Evolutionary conservation across 2,888 invertebrate genomes (phyloP).

Genomic region (Caenorhabditis zanzibari): DNA sequence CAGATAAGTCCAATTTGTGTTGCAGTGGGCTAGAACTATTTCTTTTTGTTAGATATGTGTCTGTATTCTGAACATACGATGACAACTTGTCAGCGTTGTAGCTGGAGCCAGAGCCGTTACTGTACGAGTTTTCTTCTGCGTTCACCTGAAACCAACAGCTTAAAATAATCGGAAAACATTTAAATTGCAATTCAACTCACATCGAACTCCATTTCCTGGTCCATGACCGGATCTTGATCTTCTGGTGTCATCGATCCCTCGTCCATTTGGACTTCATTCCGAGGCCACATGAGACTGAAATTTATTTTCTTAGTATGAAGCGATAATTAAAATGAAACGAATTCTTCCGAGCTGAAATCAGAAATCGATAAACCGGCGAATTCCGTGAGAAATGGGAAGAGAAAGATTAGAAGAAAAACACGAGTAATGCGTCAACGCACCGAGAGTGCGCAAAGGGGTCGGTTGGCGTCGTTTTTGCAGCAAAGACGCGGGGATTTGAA

Average conservation of each 20-base stretch:
- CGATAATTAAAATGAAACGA: not conserved
- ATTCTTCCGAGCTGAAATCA: not conserved
- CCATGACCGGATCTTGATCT: slow-evolving; percentile 44
- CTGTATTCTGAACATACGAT: slow-evolving; percentile 25
- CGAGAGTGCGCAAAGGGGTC: slow-evolving; percentile 3
- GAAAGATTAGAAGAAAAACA: slow-evolving; percentile 5
- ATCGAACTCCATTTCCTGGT: slow-evolving; percentile 48
- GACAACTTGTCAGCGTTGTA: slow-evolving; percentile 51
- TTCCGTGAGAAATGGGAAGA: slow-evolving; percentile 10
- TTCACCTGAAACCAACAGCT: slow-evolving; percentile 7
- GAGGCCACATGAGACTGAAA: slow-evolving; percentile 52
- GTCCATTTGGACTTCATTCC: slow-evolving; percentile 60
- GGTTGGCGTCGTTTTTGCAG: not conserved
- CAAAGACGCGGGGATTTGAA: not conserved
- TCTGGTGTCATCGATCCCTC: slow-evolving; percentile 64
- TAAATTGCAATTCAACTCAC: slow-evolving; percentile 6
- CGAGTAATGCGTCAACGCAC: slow-evolving; percentile 3
- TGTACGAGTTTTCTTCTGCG: slow-evolving; percentile 47
- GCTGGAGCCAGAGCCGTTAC: slow-evolving; percentile 47
- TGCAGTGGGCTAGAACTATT: slow-evolving; percentile 44
- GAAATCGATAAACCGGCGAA: slow-evolving; percentile 15
- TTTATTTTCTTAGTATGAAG: not conserved
- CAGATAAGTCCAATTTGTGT: slow-evolving; percentile 53
- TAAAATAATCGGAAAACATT: not conserved
- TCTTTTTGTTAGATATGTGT: not conserved